Conservation (phyloP, 2,888 invertebrate species). For the Pediacus dermestoides region DNA sequence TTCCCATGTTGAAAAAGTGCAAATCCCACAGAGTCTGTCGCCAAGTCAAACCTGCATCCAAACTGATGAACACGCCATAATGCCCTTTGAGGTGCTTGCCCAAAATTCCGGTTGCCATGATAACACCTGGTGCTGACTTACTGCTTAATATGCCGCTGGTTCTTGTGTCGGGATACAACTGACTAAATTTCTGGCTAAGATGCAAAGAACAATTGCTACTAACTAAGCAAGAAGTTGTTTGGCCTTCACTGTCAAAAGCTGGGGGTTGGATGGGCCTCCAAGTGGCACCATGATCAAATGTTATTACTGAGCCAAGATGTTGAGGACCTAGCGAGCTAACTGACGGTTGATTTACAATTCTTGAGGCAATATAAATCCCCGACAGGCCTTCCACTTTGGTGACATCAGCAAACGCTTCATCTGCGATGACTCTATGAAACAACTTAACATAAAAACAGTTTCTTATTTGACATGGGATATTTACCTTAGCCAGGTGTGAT, state of each 20-base stretch:
- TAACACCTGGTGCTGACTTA: slow-evolving; percentile 82
- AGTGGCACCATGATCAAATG: slow-evolving; percentile 81
- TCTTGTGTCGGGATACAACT: slow-evolving; percentile 75
- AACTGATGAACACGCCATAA: slow-evolving; percentile 74
- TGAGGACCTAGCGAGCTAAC: slow-evolving; percentile 61
- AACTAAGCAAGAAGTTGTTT: slow-evolving; percentile 61
- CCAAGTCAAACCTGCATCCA: slow-evolving; percentile 82
- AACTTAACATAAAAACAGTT: slow-evolving; percentile 16
- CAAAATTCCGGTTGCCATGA: slow-evolving; percentile 81
- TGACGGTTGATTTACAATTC: slow-evolving; percentile 58
- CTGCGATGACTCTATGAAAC: slow-evolving; percentile 64
- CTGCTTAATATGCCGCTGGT: slow-evolving; percentile 80
- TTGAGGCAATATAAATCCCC: slow-evolving; percentile 87
- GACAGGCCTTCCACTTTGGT: slow-evolving; percentile 83
- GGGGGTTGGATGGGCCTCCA: slow-evolving; percentile 79
- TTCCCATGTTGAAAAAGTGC: slow-evolving; percentile 84
- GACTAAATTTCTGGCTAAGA: slow-evolving; percentile 80
- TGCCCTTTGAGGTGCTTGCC: slow-evolving; percentile 76
- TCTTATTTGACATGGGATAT: too few relatives aligned
- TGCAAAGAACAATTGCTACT: slow-evolving; percentile 77
- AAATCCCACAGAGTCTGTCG: slow-evolving; percentile 68
- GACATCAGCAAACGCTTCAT: slow-evolving; percentile 81
- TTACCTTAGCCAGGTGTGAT: slow-evolving; percentile 79
- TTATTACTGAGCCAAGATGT: slow-evolving; percentile 74
- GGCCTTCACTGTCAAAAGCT: slow-evolving; percentile 63